Evolutionary conservation across 2,888 invertebrate genomes (phyloP).

Genomic region (Orthonychiurus folsomi): DNA sequence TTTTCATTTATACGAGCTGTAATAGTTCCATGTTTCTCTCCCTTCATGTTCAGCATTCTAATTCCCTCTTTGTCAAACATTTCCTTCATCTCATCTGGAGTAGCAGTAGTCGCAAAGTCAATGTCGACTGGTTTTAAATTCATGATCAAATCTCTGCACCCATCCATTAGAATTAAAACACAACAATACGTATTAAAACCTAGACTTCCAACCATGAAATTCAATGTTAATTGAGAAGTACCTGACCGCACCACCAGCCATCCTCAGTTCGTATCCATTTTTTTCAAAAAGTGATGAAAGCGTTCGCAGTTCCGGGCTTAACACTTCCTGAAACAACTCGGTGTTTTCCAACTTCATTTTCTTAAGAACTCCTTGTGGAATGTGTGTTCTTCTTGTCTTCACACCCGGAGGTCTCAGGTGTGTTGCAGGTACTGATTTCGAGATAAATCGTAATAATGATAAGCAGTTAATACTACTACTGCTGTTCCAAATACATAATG

Average conservation of each 20-base stretch:
- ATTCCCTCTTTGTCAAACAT: slow-evolving; percentile 78
- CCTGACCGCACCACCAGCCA: slow-evolving; percentile 95
- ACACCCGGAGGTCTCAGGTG: too few species aligned
- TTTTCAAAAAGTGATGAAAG: slow-evolving; percentile 68
- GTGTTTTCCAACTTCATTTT: slow-evolving; percentile 59
- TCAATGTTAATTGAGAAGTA: slow-evolving; percentile 42
- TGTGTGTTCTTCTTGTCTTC: slow-evolving; percentile 3
- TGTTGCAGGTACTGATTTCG: too few species aligned
- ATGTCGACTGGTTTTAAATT: slow-evolving; percentile 74
- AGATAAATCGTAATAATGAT: too few species aligned
- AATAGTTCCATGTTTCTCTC: slow-evolving; percentile 92
- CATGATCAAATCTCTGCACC: slow-evolving; percentile 65
- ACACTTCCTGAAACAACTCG: slow-evolving; percentile 65
- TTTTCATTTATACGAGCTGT: slow-evolving; percentile 89
- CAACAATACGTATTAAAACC: not conserved
- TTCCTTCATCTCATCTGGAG: slow-evolving; percentile 88
- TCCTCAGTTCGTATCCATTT: slow-evolving; percentile 72
- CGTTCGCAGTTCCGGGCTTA: slow-evolving; percentile 67
- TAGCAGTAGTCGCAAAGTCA: slow-evolving; percentile 96
- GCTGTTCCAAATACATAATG: too few species aligned
- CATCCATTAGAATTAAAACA: slow-evolving; percentile 11
- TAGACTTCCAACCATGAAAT: too few species aligned
- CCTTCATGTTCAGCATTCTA: slow-evolving; percentile 82
- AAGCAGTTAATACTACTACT: too few species aligned
- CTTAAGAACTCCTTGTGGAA: slow-evolving; percentile 52